phyloP scores from a whole-genome alignment of 2,888 invertebrate species.

The Microctonus aethiopoides region DNA sequence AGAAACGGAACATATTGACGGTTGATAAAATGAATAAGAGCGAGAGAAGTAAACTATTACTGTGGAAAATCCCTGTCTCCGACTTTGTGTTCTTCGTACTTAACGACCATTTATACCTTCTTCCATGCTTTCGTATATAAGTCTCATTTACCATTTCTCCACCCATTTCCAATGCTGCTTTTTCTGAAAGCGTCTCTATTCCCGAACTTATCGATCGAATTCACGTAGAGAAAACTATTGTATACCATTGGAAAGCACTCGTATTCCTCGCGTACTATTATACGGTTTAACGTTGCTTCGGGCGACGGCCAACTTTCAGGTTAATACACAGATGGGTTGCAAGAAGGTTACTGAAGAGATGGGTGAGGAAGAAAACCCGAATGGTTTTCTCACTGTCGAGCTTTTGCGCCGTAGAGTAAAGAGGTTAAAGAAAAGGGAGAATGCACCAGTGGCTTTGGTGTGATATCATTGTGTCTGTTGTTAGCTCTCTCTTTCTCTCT shows the following conservation, averaged over 20 bases:
- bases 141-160: neutral
- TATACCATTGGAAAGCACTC: conserved; percentile 21
- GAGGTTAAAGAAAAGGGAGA: conserved; percentile 23
- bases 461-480: conserved; percentile 42
- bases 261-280: conserved; percentile 22
- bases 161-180: neutral
- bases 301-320: neutral
- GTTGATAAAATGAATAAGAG: too few relatives aligned
- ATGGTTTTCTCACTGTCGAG: neutral
- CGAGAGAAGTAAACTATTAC: too few relatives aligned
- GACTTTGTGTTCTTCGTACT: neutral
- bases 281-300: neutral
- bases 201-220: conserved; percentile 38
- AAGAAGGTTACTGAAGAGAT: too few relatives aligned
- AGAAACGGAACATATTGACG: neutral
- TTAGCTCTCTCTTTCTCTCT: neutral
- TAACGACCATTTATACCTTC: neutral
- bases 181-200: conserved; percentile 34
- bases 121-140: neutral
- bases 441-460: conserved; percentile 35
- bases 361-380: neutral
- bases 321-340: neutral
- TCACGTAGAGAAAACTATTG: conserved; percentile 29
- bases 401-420: conserved; percentile 8
- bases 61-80: conserved; percentile 10